Evolutionary conservation across 2,888 invertebrate genomes (phyloP), one percentile per base, ranked within the genome.

Genomic region (Sminthurides aquaticus): DNA sequence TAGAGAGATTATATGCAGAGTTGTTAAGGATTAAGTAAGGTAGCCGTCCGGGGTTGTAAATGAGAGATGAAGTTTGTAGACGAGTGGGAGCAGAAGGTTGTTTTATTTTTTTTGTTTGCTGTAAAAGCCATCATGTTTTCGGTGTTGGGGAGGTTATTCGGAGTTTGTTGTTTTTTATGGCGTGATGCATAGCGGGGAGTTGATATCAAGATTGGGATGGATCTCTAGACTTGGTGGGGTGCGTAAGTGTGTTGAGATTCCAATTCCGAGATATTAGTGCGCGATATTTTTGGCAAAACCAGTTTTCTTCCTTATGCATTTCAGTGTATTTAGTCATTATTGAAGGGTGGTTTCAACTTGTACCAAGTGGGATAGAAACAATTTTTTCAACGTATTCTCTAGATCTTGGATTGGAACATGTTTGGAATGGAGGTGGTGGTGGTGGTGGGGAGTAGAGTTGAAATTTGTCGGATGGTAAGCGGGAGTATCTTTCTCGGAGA

Each of bases 241-340:
- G 43, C 43, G 5, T 15, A 34, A 34, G 43, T 15, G 43, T 43
- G 52, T 52, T 22, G 52, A 5, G 5, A 52, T 52, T 15, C 22
- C 3, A 43, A 52, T 18, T 52, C 52, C 20, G 18, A 18, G 52
- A 52, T 52, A 52, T 52, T 52, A 18, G 52, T 52, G 5, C 20
- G 20, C 22, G 52, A 52, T 52, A 52, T 52, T 52, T 52, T 52
- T 52, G 52, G 52, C 52, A 52, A 52, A 52, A 52, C 20, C 20
- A 52, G 18, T 5, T 20, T 22, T 15, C 22, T 20, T 15, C 52
- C 5, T 15, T 52, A 52, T 52, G 52, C 52, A 52, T 20, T 52
- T 52, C 20, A 20, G 18, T 52, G 52, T 52, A 52, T 22, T 52
- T 22, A 20, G 52, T 52, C 52, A 52, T 52, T 52, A 52, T 52